A percentile compares a stretch with the other conserved stretches of the same genome.
phyloP scores from a whole-genome alignment of 2,888 invertebrate genomes.

The Drosophila paramelanica region DNA sequence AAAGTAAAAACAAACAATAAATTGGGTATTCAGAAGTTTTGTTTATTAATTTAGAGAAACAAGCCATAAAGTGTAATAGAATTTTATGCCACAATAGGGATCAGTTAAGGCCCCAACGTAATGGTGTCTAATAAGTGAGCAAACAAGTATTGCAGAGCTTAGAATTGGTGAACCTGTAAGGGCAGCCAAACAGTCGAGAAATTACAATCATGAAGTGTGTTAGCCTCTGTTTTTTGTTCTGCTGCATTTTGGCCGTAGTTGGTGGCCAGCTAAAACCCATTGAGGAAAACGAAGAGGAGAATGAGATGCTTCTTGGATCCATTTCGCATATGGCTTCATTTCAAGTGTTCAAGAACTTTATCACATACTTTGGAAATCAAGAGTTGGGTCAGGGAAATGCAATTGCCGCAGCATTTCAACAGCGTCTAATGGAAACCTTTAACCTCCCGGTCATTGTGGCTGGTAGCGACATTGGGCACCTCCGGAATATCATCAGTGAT shows the following conservation, averaged over 20 bases:
- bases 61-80: not conserved
- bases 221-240: constrained; percentile 4
- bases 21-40: too few relatives aligned
- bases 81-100: not conserved
- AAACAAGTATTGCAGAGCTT: constrained; percentile 14
- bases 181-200: constrained; percentile 18
- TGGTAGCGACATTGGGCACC: not conserved
- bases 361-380: constrained; percentile 1
- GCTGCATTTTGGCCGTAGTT: constrained; percentile 10
- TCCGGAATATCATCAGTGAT: not conserved
- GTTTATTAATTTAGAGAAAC: too few relatives aligned
- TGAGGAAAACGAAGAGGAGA: constrained; percentile 2
- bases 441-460: constrained; percentile 12
- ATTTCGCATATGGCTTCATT: not conserved
- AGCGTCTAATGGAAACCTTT: constrained; percentile 9
- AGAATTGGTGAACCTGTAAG: not conserved
- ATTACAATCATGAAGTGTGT: constrained; percentile 27
- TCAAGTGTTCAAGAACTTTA: not conserved
- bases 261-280: constrained; percentile 8
- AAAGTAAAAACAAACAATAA: too few relatives aligned
- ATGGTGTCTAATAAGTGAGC: constrained; percentile 31
- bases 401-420: not conserved
- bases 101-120: not conserved
- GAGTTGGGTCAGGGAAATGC: not conserved
- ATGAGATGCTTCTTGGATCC: not conserved